A percentile compares a stretch with the other conserved stretches of the same genome.
phyloP scores from a whole-genome alignment of 2,797 vertebrate genomes.

The Danio aesculapii region DNA sequence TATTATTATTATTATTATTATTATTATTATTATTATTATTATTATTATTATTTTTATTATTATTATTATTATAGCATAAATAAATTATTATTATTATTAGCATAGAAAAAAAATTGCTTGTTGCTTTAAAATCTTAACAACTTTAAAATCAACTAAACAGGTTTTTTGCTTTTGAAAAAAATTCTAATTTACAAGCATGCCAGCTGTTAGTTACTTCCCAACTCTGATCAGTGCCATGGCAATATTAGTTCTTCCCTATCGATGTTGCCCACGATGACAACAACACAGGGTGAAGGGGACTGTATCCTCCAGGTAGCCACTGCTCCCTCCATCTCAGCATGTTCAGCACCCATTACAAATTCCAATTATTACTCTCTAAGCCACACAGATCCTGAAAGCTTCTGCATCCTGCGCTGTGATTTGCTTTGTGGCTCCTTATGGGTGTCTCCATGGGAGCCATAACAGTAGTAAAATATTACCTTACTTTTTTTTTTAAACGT shows the following conservation, averaged over 20 bases:
- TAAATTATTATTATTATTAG: too few relatives aligned
- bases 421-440: slow-evolving; percentile 50
- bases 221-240: slow-evolving; percentile 47
- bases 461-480: slow-evolving; percentile 60
- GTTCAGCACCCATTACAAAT: slow-evolving; percentile 51
- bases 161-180: neutral
- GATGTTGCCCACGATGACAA: slow-evolving; percentile 58
- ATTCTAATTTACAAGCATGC: neutral
- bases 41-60: too few relatives aligned
- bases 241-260: slow-evolving; percentile 53
- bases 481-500: slow-evolving; percentile 61
- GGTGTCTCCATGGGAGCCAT: slow-evolving; percentile 57
- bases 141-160: neutral
- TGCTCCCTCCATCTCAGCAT: slow-evolving; percentile 45
- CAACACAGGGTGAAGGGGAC: slow-evolving; percentile 56
- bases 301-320: slow-evolving; percentile 48
- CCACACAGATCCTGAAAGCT: slow-evolving; percentile 51
- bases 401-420: slow-evolving; percentile 39
- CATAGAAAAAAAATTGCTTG: neutral
- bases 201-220: slow-evolving; percentile 15
- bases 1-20: too few relatives aligned
- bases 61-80: too few relatives aligned
- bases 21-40: too few relatives aligned
- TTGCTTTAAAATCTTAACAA: neutral
- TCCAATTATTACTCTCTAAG: slow-evolving; percentile 56